phyloP scores from a whole-genome alignment of 1,140 invertebrate species.

The Berghia stephanieae region DNA sequence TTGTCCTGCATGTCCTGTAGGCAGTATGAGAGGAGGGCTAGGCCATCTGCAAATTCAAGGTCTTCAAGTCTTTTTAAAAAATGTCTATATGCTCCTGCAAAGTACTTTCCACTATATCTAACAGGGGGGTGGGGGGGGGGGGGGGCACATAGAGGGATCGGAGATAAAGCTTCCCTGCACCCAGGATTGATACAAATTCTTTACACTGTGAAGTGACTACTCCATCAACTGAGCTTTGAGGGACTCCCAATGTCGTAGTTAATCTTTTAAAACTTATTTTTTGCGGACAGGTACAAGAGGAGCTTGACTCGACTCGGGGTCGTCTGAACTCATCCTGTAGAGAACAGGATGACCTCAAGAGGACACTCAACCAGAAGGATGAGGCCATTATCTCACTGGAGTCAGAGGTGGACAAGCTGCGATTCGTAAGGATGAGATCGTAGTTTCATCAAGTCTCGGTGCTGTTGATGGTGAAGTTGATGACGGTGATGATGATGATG shows the following conservation, averaged over 20 bases:
- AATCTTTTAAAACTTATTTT: background rate
- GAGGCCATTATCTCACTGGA: slow-evolving; percentile 5
- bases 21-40: too few species aligned
- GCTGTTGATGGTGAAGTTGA: background rate
- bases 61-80: too few species aligned
- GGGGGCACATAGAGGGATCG: too few species aligned
- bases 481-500: too few species aligned
- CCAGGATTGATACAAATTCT: background rate
- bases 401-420: slow-evolving; percentile 13
- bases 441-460: background rate
- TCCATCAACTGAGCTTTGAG: too few species aligned
- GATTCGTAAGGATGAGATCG: slow-evolving; percentile 6
- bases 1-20: too few species aligned
- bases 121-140: too few species aligned
- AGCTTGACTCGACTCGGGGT: background rate
- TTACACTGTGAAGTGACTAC: background rate
- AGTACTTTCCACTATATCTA: too few species aligned
- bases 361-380: slow-evolving; percentile 18
- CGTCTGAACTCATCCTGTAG: background rate
- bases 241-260: too few species aligned
- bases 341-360: slow-evolving; percentile 9
- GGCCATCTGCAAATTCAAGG: too few species aligned
- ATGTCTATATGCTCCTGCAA: too few species aligned
- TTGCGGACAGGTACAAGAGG: slow-evolving; percentile 20
- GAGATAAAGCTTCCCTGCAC: too few species aligned